These are phyloP conservation scores for Notolabrus celidotus DNA, from an alignment of 2,797 vertebrate genomes.

Conservation along the genomic window DNA sequence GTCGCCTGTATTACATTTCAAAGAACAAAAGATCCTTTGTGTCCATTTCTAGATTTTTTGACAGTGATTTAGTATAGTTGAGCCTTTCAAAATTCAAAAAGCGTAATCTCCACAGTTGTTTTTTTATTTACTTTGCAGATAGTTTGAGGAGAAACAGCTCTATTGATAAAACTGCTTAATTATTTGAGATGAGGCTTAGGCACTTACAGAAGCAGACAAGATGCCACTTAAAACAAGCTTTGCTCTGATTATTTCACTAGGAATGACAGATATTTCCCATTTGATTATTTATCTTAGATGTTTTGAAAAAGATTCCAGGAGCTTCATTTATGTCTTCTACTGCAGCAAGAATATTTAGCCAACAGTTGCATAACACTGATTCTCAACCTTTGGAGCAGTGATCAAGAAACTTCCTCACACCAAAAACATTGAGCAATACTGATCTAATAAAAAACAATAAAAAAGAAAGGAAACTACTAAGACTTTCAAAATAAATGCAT, in stretches of 20 bases:
- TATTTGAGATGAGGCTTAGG: slow-evolving; percentile 21
- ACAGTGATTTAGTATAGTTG: background rate
- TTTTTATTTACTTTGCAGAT: background rate
- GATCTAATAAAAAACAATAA: slow-evolving; percentile 38
- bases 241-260: background rate
- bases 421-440: slow-evolving; percentile 30
- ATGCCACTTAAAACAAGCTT: slow-evolving; percentile 4
- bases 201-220: slow-evolving; percentile 6
- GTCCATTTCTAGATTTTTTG: background rate
- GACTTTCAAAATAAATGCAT: slow-evolving; percentile 26
- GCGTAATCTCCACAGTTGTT: slow-evolving; percentile 13
- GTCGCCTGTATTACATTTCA: background rate
- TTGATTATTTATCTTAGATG: slow-evolving; percentile 9
- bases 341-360: slow-evolving; percentile 10
- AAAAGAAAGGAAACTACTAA: slow-evolving; percentile 11
- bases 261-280: background rate
- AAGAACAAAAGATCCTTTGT: slow-evolving; percentile 74
- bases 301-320: slow-evolving; percentile 10
- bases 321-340: slow-evolving; percentile 26
- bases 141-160: slow-evolving; percentile 4
- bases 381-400: slow-evolving; percentile 19
- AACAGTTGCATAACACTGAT: slow-evolving; percentile 36
- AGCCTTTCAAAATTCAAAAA: background rate
- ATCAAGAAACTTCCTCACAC: slow-evolving; percentile 39
- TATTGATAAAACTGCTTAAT: slow-evolving; percentile 19